Evolutionary conservation across 2,797 vertebrate species (phyloP), one percentile per base, ranked within the genome.

Genomic region (Syndactyla subalaris): DNA sequence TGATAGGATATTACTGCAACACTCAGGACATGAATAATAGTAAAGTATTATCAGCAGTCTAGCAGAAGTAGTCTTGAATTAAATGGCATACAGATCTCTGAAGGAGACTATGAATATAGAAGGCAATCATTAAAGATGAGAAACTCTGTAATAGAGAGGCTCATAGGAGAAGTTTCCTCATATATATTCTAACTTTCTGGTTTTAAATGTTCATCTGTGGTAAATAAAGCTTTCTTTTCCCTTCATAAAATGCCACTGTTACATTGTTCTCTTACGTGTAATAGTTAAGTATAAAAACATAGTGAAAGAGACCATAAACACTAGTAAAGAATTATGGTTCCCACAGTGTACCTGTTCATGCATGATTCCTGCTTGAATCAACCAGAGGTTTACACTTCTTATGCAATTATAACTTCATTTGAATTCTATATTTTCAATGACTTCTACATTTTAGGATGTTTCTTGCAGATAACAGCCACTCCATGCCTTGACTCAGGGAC

Each of bases 61-160:
- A 91, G 54, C 23, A 91, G 62, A 75, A 91, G 55, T 21, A 38
- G n/a, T 88, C 70, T 93, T 88, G 73, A 88, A 92, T 91, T 84
- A 91, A 93, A 95, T 34, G 34, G 13, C 62, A 66, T 36, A 43
- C 2, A 92, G 75, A 86, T 62, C 75, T 91, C 72, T 78, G 73
- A 91, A 72, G 29, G 49, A 85, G 83, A 48, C 43, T 68, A 46
- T 66, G 66, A 94, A 34, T 91, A 85, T 1, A 80, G 61, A 75
- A 89, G n/a, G 30, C 57, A 89, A 68, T 81, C 49, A 68, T 72
- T 92, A 85, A 82, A 76, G 39, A 91, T 55, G 38, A 91, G 65
- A 93, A 89, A 88, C 36, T 57, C 54, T 63, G 76, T 89, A 81
- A 83, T 22, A 7, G 13, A 79, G 54, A 74, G 32, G 38, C 46